These are phyloP conservation scores for Penaeus japonicus DNA, from an alignment of 1,140 invertebrate genomes.

Conservation along the genomic window DNA sequence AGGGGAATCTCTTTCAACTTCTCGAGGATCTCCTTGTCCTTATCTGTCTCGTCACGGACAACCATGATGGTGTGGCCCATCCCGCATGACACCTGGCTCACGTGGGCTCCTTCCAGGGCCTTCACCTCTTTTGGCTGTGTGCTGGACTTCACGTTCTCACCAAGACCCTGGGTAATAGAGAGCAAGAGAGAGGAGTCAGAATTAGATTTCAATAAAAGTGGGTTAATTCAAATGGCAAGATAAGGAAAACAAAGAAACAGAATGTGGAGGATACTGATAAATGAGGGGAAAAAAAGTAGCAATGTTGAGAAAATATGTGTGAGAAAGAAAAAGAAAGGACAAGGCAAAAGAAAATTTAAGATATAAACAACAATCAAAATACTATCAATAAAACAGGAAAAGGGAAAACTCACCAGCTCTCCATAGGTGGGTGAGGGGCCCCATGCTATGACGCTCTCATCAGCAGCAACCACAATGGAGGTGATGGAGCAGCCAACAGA, in stretches of 20 bases:
- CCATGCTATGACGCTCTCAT: conserved; percentile 90
- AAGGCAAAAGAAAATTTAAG: background rate
- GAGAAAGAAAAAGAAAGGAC: too few relatives aligned
- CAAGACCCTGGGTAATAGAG: too few relatives aligned
- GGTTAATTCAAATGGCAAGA: too few relatives aligned
- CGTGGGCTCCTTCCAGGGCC: conserved; percentile 33
- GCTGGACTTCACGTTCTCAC: conserved; percentile 36
- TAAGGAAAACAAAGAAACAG: too few relatives aligned
- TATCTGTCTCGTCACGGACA: conserved; percentile 34
- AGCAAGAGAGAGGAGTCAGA: too few relatives aligned
- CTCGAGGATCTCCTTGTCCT: conserved; percentile 42
- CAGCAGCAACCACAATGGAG: conserved; percentile 86
- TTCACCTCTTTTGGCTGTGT: conserved; percentile 43
- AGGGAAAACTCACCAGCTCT: conserved; percentile 75
- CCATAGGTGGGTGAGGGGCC: conserved; percentile 90
- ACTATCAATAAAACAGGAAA: background rate
- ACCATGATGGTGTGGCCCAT: conserved; percentile 42
- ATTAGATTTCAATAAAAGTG: too few relatives aligned
- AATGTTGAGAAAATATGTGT: too few relatives aligned
- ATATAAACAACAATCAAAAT: background rate
- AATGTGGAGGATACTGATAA: too few relatives aligned
- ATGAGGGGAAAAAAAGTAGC: too few relatives aligned
- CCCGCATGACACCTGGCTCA: conserved; percentile 37
- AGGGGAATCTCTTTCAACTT: conserved; percentile 45
- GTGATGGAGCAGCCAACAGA: conserved; percentile 81